These are phyloP conservation scores for Carpatolechia fugitivella DNA, from an alignment of 2,888 invertebrate genomes.

Conservation along the genomic window DNA sequence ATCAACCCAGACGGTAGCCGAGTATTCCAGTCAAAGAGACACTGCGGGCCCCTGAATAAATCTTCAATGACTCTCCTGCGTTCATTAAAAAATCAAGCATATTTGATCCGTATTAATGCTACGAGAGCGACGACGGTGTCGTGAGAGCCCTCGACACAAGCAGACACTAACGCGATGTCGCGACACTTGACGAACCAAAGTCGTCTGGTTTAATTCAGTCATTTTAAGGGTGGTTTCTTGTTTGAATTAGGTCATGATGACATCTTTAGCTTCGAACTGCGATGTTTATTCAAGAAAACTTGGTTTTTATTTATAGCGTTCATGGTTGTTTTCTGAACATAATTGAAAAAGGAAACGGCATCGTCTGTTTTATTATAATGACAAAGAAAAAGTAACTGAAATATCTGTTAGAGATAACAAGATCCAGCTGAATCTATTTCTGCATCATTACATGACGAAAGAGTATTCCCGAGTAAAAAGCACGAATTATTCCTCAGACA, in stretches of 20 bases:
- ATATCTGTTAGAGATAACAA: not conserved
- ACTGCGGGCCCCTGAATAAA: conserved; percentile 5
- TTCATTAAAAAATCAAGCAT: conserved; percentile 44
- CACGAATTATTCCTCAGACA: not conserved
- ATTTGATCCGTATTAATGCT: conserved; percentile 33
- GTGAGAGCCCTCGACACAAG: conserved; percentile 23
- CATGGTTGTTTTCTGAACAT: too few relatives aligned
- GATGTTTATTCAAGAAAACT: too few relatives aligned
- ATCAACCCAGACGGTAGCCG: not conserved
- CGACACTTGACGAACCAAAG: not conserved
- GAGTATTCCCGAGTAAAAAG: too few relatives aligned
- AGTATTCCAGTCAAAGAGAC: not conserved
- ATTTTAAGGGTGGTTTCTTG: not conserved
- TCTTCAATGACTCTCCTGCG: conserved; percentile 9
- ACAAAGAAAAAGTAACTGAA: not conserved
- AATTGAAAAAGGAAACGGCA: too few relatives aligned
- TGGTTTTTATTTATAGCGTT: too few relatives aligned
- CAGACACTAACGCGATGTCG: conserved; percentile 6
- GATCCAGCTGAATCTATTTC: too few relatives aligned
- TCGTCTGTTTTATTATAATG: too few relatives aligned
- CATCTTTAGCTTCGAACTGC: too few relatives aligned
- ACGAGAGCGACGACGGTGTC: conserved; percentile 12
- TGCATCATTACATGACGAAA: too few relatives aligned
- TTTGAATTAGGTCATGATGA: not conserved
- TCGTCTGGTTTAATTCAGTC: not conserved